phyloP scores from a whole-genome alignment of 1,140 invertebrate species.

The Zaprionus gabonicus region DNA sequence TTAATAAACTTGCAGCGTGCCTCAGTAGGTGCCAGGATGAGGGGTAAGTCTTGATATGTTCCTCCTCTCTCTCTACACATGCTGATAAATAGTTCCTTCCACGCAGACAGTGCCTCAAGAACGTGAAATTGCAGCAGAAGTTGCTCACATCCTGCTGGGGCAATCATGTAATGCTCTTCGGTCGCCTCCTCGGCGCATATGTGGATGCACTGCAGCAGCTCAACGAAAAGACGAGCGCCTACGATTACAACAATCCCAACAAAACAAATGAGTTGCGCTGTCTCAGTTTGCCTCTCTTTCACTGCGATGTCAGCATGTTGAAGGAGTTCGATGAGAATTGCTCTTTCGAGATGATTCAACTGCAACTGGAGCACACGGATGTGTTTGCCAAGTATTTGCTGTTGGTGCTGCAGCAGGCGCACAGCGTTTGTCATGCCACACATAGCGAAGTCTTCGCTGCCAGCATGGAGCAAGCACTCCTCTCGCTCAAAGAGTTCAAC shows the following conservation, averaged over 20 bases:
- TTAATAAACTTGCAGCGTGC: constrained; percentile 68
- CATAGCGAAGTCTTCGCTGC: constrained; percentile 55
- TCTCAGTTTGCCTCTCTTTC: constrained; percentile 44
- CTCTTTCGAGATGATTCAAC: constrained; percentile 42
- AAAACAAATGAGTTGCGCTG: background rate
- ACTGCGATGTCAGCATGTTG: constrained; percentile 48
- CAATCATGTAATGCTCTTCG: constrained; percentile 68
- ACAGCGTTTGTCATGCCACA: constrained; percentile 57
- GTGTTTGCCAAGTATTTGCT: constrained; percentile 53
- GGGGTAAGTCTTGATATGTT: constrained; percentile 30
- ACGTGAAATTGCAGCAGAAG: constrained; percentile 64
- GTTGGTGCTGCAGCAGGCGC: constrained; percentile 56
- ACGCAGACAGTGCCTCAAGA: constrained; percentile 56
- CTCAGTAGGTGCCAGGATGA: constrained; percentile 38
- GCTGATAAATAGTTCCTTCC: background rate
- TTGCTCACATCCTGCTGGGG: constrained; percentile 67
- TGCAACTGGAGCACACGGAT: constrained; percentile 54
- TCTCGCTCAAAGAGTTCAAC: constrained; percentile 67
- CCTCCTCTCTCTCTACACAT: too few relatives aligned
- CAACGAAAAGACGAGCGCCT: constrained; percentile 32
- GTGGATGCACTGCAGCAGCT: constrained; percentile 62
- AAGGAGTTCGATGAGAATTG: constrained; percentile 66
- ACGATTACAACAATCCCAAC: constrained; percentile 36
- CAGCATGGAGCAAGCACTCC: constrained; percentile 59
- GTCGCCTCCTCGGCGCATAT: constrained; percentile 58